Evolutionary conservation across 30 jellyfish, hydroid and myxozoan species (phyloP), one percentile per base, ranked within the genome.

Genomic region (Phacellophora camtschatica): DNA sequence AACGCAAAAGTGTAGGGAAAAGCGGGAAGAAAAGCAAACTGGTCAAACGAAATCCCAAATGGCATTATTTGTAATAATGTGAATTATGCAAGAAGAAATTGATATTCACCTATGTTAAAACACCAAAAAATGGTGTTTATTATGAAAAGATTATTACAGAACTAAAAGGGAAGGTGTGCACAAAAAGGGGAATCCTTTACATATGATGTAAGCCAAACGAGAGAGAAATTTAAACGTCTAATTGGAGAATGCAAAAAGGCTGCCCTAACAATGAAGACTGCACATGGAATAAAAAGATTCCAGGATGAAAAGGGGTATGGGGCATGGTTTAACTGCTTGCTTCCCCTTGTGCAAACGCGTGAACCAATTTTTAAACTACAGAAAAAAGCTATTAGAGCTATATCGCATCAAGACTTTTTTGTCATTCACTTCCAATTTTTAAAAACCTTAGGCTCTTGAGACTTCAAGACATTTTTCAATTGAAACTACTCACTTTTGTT

Each of bases 261-360:
- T 19, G 84, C 84, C 25, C 35, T 71, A 36, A 53, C 13, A 41
- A 42, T 71, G 54, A 71, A 71, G 50, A 71, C 84, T 25, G 67
- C 84, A 23, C 50, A 71, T 10, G 84, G 71, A 48, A 71, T 71
- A 22, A 71, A 71, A 43, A 71, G 84, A 53, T 71, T 71, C 28
- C 84, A 71, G 84, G 84, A 71, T 13, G 68, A 71, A 25, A 71
- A 71, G 39, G 84, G 78, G 43, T 63, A 31, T 63, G 77, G 54
- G 9, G 33, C n/a, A 63, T 63, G 57, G 57, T 30, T 35, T 63
- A 65, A 65, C 78, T 32, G 53, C 43, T 37, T 50, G 37, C 30
- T 28, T 37, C 74, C 86, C 29, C 29, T 50, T 37, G 54, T 73
- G 30, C 75, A 73, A 53, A 48, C 86, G 29, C 73, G 86, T 15